Percentiles rank a stretch among this genome's conserved stretches.
Conservation (phyloP, 2,797 vertebrate species). For the Melanotaenia parkinsoni region DNA sequence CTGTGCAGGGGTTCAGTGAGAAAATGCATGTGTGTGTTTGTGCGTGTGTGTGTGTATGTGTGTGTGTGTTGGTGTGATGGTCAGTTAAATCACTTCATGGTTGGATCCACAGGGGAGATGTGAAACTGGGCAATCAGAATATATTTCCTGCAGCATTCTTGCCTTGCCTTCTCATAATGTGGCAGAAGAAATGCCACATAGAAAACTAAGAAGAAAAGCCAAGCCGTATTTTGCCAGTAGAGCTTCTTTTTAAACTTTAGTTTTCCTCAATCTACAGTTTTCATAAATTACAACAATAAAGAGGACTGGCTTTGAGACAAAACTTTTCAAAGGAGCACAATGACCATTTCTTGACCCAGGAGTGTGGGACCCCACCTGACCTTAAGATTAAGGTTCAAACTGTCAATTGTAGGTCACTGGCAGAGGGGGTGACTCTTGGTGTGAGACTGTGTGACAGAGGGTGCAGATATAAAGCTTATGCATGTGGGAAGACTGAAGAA, state of each 20-base stretch:
- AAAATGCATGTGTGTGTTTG: conserved; percentile 24
- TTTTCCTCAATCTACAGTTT: conserved; percentile 87
- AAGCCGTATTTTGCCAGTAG: conserved; percentile 53
- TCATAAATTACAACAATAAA: conserved; percentile 95
- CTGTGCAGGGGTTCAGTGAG: conserved; percentile 41
- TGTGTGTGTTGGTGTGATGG: conserved; percentile 5
- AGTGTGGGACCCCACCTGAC: conserved; percentile 89
- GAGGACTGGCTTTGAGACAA: conserved; percentile 83
- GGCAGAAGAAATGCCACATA: conserved; percentile 63
- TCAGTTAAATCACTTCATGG: conserved; percentile 84
- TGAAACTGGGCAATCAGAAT: conserved; percentile 79
- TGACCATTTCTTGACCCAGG: conserved; percentile 96
- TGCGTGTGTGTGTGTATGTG: too few species aligned
- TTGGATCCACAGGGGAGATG: conserved; percentile 84
- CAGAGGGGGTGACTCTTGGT: conserved; percentile 27
- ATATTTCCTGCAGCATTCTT: conserved; percentile 83
- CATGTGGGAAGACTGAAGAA: conserved; percentile 59
- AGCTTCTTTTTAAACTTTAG: conserved; percentile 72
- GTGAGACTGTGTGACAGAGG: conserved; percentile 51
- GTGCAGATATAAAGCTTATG: conserved; percentile 46
- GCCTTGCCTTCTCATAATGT: conserved; percentile 56
- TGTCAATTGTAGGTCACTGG: conserved; percentile 95
- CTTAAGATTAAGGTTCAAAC: conserved; percentile 91
- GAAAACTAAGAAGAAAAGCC: conserved; percentile 53
- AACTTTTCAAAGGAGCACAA: conserved; percentile 66